These are phyloP conservation scores for Agriopis leucophaearia DNA, from an alignment of 2,888 invertebrate species.

Conservation along the genomic window DNA sequence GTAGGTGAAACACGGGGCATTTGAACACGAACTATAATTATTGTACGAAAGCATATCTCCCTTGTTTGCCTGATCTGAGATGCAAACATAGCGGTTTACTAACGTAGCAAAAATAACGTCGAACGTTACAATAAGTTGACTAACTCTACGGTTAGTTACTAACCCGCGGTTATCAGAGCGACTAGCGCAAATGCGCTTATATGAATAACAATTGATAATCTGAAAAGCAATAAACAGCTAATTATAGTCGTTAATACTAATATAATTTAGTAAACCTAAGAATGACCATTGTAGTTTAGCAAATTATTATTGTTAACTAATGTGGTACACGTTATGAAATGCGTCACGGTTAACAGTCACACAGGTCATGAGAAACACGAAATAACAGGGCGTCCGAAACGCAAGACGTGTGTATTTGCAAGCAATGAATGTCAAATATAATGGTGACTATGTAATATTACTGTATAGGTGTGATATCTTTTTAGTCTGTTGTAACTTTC, in stretches of 20 bases:
- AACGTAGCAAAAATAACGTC: conserved; percentile 17
- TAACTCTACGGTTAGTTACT: conserved; percentile 21
- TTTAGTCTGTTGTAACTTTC: conserved; percentile 25
- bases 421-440: conserved; percentile 30
- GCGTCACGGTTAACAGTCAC: conserved; percentile 10
- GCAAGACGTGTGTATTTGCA: conserved; percentile 1
- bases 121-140: conserved; percentile 23
- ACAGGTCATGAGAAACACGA: conserved; percentile 20
- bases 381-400: conserved; percentile 6
- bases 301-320: conserved; percentile 7
- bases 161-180: conserved; percentile 31
- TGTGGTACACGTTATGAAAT: conserved; percentile 11
- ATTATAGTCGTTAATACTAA: conserved; percentile 5
- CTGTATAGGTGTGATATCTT: too few relatives aligned
- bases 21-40: too few relatives aligned
- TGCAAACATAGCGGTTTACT: conserved; percentile 1
- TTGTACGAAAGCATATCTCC: too few relatives aligned
- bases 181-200: conserved; percentile 14
- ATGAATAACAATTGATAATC: conserved; percentile 21
- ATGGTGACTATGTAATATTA: conserved; percentile 15
- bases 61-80: too few relatives aligned
- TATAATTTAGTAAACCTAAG: neutral
- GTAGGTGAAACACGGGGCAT: too few relatives aligned
- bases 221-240: neutral
- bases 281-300: neutral